Percentiles rank a stretch among this genome's conserved stretches.
Conservation (phyloP, 2,113 vertebrate genomes). For the Ageneiosus marmoratus region DNA sequence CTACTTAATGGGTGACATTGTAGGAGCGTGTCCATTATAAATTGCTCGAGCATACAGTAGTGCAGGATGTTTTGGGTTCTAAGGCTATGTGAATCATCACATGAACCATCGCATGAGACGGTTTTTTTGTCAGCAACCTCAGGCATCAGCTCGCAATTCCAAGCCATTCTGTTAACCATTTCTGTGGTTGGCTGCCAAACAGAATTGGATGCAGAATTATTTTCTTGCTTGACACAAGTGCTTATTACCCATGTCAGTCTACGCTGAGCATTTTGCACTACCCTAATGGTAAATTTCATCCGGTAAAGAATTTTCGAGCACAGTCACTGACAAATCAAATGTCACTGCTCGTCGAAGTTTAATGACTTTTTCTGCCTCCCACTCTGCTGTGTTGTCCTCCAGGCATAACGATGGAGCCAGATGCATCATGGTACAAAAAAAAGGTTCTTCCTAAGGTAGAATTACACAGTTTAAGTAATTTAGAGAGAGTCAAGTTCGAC, state of each 20-base stretch:
- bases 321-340: conserved; percentile 45
- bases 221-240: conserved; percentile 21
- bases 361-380: conserved; percentile 40
- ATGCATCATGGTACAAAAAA: conserved; percentile 39
- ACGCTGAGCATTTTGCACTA: not conserved
- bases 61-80: conserved; percentile 11
- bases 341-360: conserved; percentile 39
- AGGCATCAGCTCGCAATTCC: conserved; percentile 15
- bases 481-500: conserved; percentile 20
- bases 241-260: conserved; percentile 46
- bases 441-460: conserved; percentile 14
- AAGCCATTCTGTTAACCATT: not conserved
- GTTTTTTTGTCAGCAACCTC: not conserved
- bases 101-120: not conserved
- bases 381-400: conserved; percentile 10
- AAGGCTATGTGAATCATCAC: not conserved
- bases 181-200: not conserved
- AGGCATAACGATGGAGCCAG: conserved; percentile 7
- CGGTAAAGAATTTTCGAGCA: conserved; percentile 32
- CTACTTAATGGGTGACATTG: not conserved
- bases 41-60: not conserved
- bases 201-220: conserved; percentile 25
- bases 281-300: conserved; percentile 38
- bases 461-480: conserved; percentile 32
- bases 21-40: conserved; percentile 15